These are phyloP conservation scores for Apeltes quadracus DNA, from an alignment of 2,113 vertebrate genomes.

Conservation along the genomic window DNA sequence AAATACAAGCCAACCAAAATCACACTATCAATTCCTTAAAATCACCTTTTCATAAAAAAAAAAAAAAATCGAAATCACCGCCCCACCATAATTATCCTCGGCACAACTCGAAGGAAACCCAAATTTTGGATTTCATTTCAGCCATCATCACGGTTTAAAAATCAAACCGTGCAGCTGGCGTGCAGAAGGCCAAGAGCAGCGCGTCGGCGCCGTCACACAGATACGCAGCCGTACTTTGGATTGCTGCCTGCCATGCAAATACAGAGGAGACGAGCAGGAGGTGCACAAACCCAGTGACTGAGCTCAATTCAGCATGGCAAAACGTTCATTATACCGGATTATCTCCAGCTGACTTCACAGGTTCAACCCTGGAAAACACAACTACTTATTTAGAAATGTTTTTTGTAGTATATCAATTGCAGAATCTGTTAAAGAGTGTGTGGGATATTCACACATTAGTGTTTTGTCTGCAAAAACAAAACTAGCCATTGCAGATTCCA, in stretches of 20 bases:
- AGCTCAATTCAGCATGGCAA: slow-evolving; percentile 38
- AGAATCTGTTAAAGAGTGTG: slow-evolving; percentile 4
- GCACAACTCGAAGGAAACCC: slow-evolving; percentile 6
- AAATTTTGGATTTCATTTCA: slow-evolving; percentile 14
- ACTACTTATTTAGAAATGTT: background rate
- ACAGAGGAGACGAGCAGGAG: slow-evolving; percentile 47
- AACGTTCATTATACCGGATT: slow-evolving; percentile 32
- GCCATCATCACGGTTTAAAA: slow-evolving; percentile 6
- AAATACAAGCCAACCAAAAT: slow-evolving; percentile 13
- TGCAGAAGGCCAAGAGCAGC: slow-evolving; percentile 27
- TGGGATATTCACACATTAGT: background rate
- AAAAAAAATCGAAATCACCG: background rate
- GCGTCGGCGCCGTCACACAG: slow-evolving; percentile 34
- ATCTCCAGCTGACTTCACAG: slow-evolving; percentile 16
- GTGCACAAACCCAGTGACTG: slow-evolving; percentile 39
- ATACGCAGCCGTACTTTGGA: slow-evolving; percentile 43
- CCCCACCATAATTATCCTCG: background rate
- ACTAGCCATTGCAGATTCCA: slow-evolving; percentile 11
- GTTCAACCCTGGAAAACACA: background rate
- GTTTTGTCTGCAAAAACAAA: background rate
- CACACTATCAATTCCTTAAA: background rate
- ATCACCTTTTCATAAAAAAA: background rate
- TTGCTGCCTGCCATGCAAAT: slow-evolving; percentile 67
- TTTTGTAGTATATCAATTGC: background rate
- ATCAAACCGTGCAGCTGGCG: slow-evolving; percentile 16